Evolutionary conservation across 1,140 invertebrate genomes (phyloP).

Genomic region (Neuroterus valhalla): DNA sequence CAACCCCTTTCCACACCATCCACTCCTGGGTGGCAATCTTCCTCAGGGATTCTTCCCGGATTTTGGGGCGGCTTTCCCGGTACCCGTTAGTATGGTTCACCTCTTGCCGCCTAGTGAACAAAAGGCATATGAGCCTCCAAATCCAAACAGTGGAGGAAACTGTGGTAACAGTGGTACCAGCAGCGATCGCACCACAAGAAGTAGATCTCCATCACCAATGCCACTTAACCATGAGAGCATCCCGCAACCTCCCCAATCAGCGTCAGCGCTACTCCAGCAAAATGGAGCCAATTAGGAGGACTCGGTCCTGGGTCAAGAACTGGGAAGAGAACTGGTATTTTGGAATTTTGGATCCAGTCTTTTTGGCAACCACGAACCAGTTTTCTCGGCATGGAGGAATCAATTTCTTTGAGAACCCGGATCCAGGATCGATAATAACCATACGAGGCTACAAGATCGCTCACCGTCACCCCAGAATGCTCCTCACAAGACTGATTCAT

Average conservation of each 20-base stretch:
- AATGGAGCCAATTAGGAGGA: slow-evolving; percentile 68
- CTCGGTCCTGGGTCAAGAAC: too few species aligned
- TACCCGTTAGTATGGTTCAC: slow-evolving; percentile 89
- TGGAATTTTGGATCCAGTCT: background rate
- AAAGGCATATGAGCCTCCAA: slow-evolving; percentile 66
- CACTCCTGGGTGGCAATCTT: slow-evolving; percentile 77
- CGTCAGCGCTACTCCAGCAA: slow-evolving; percentile 69
- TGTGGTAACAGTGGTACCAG: slow-evolving; percentile 44
- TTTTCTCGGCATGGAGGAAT: too few species aligned
- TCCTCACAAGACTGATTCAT: slow-evolving; percentile 61
- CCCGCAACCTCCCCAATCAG: slow-evolving; percentile 65
- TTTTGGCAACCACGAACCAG: background rate
- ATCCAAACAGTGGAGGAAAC: slow-evolving; percentile 48
- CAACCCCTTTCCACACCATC: slow-evolving; percentile 76
- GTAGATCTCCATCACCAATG: slow-evolving; percentile 63
- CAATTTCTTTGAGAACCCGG: background rate
- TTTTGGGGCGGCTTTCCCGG: slow-evolving; percentile 84
- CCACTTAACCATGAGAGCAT: slow-evolving; percentile 57
- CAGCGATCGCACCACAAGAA: slow-evolving; percentile 45
- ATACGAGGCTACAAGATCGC: background rate
- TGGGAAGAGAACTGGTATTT: slow-evolving; percentile 2
- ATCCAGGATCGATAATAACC: slow-evolving; percentile 4
- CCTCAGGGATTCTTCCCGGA: slow-evolving; percentile 86
- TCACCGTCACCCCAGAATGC: slow-evolving; percentile 26
- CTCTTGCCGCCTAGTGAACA: slow-evolving; percentile 85